Percentiles rank a stretch among this genome's conserved stretches.
phyloP scores from a whole-genome alignment of 2,888 invertebrate species.

The Altica lythri region DNA sequence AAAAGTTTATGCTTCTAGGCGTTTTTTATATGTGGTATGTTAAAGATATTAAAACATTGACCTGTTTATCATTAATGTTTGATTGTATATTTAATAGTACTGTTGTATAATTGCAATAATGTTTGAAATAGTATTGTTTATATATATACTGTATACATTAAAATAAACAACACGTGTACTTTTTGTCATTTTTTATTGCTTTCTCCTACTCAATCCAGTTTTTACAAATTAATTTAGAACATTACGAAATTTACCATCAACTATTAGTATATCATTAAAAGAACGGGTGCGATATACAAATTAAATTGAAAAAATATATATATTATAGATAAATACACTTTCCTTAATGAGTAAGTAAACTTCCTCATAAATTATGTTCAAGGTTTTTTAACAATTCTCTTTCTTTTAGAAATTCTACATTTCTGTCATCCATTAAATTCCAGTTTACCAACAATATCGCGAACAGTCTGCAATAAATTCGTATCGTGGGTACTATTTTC shows the following conservation, averaged over 20 bases:
- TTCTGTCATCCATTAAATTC: conserved; percentile 64
- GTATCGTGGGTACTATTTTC: conserved; percentile 68
- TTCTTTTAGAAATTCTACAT: conserved; percentile 31
- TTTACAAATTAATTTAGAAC: neutral
- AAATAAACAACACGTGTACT: conserved; percentile 27
- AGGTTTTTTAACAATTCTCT: conserved; percentile 34
- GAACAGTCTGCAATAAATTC: conserved; percentile 72
- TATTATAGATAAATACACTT: no score
- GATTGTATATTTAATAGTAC: conserved; percentile 34
- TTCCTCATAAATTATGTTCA: no score
- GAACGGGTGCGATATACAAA: no score
- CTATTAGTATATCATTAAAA: no score
- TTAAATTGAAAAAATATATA: no score
- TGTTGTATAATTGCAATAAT: conserved; percentile 41
- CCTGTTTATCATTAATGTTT: conserved; percentile 35
- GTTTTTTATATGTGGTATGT: neutral
- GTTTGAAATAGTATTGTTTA: conserved; percentile 34
- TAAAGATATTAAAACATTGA: conserved; percentile 11
- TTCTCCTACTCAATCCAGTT: neutral
- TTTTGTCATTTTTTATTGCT: conserved; percentile 9
- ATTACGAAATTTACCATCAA: no score
- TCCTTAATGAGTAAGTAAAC: no score
- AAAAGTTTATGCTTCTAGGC: neutral
- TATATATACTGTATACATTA: conserved; percentile 23
- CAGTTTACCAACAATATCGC: conserved; percentile 77